Percentiles rank a stretch among this genome's conserved stretches.
These are phyloP conservation scores for Lobophora halterata DNA, from an alignment of 2,888 invertebrate species.

Conservation along the genomic window DNA sequence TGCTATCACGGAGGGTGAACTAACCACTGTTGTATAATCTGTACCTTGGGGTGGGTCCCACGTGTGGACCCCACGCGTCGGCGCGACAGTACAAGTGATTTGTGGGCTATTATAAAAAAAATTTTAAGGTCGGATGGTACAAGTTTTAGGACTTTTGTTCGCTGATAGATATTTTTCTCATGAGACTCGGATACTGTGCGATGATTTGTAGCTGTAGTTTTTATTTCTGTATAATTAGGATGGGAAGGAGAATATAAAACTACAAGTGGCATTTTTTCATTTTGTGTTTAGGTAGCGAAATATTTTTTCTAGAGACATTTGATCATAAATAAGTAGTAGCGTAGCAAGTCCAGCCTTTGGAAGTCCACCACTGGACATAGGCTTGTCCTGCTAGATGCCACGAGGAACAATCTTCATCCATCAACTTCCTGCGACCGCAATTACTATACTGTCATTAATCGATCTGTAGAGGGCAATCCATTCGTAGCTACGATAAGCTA, in stretches of 20 bases:
- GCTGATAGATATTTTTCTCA: conserved; percentile 18
- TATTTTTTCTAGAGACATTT: too few species aligned
- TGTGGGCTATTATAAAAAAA: conserved; percentile 60
- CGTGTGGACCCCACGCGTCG: conserved; percentile 74
- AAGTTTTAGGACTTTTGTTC: conserved; percentile 14
- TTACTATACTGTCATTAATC: too few species aligned
- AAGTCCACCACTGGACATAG: too few species aligned
- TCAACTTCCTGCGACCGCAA: too few species aligned
- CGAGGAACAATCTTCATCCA: too few species aligned
- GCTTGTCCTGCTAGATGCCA: too few species aligned
- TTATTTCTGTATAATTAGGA: neutral
- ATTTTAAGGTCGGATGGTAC: conserved; percentile 29
- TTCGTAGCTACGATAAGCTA: too few species aligned
- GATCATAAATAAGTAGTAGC: too few species aligned
- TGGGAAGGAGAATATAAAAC: conserved; percentile 1
- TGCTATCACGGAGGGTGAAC: conserved; percentile 6
- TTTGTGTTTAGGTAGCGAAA: too few species aligned
- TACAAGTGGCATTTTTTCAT: too few species aligned
- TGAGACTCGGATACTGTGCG: conserved; percentile 12
- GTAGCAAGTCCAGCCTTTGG: too few species aligned
- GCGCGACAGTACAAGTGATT: conserved; percentile 64
- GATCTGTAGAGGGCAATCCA: too few species aligned
- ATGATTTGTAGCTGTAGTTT: conserved; percentile 14
- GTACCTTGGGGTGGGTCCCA: conserved; percentile 46
- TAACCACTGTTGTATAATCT: conserved; percentile 4